A percentile compares a stretch with the other conserved stretches of the same genome.
phyloP scores from a whole-genome alignment of 2,797 vertebrate species.

The Remorina albescens region DNA sequence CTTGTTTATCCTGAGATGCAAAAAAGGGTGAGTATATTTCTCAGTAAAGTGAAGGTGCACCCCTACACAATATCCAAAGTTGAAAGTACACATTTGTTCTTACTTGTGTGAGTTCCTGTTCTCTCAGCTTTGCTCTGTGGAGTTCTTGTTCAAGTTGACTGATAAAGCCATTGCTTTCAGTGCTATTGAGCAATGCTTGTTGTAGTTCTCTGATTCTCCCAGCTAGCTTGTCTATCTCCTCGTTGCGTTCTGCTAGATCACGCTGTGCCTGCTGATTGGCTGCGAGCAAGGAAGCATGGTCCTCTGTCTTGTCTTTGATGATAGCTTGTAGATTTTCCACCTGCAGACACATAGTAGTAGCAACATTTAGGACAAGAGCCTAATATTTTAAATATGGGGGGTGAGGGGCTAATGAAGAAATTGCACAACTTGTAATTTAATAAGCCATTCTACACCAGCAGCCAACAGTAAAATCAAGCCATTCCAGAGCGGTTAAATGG shows the following conservation, averaged over 20 bases:
- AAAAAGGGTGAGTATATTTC: neutral
- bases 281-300: conserved; percentile 84
- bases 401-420: conserved; percentile 5
- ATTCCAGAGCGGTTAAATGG: conserved; percentile 40
- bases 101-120: conserved; percentile 89
- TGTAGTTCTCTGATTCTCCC: conserved; percentile 88
- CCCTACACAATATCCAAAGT: neutral
- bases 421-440: conserved; percentile 22
- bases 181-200: conserved; percentile 79
- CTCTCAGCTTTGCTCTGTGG: conserved; percentile 83
- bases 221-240: conserved; percentile 90
- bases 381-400: neutral
- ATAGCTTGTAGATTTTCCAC: conserved; percentile 90
- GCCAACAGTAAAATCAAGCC: conserved; percentile 57
- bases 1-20: conserved; percentile 89
- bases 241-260: conserved; percentile 86
- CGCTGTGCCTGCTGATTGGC: conserved; percentile 88
- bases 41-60: too few species aligned
- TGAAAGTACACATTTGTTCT: neutral
- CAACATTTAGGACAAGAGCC: neutral
- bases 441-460: conserved; percentile 67
- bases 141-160: conserved; percentile 88
- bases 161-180: conserved; percentile 74
- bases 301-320: conserved; percentile 90
- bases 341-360: conserved; percentile 72